Evolutionary conservation across 2,888 invertebrate genomes (phyloP).

Genomic region (Vandiemenella viatica): DNA sequence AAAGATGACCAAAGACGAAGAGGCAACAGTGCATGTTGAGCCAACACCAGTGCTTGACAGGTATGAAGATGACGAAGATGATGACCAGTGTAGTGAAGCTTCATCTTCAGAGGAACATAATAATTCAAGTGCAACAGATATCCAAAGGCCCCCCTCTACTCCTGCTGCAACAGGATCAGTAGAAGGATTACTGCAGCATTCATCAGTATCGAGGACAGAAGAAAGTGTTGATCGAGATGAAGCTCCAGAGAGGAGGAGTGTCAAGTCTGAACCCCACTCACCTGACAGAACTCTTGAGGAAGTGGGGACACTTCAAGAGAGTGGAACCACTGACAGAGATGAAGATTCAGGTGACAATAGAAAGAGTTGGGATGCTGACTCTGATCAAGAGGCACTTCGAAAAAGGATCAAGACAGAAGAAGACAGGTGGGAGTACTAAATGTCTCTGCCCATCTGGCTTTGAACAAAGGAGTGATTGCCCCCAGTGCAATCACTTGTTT

Average conservation of each 20-base stretch:
- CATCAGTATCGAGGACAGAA: too few relatives aligned
- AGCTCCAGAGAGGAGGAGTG: slow-evolving; percentile 5
- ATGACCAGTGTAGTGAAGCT: slow-evolving; percentile 18
- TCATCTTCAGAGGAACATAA: slow-evolving; percentile 6
- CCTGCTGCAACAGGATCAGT: neutral
- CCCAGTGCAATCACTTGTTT: too few relatives aligned
- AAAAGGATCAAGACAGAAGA: slow-evolving; percentile 17
- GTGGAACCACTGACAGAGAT: slow-evolving; percentile 13
- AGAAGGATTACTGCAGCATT: neutral
- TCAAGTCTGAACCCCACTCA: slow-evolving; percentile 9
- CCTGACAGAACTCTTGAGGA: slow-evolving; percentile 25
- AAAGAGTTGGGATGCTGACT: slow-evolving; percentile 12
- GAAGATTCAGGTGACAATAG: slow-evolving; percentile 4
- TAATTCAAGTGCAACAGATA: neutral
- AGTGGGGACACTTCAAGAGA: slow-evolving; percentile 21
- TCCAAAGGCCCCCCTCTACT: neutral
- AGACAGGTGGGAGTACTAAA: slow-evolving; percentile 18
- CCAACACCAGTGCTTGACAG: slow-evolving; percentile 55
- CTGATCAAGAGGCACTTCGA: slow-evolving; percentile 17
- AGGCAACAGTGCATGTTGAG: slow-evolving; percentile 61
- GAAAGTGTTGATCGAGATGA: too few relatives aligned
- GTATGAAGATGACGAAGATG: slow-evolving; percentile 32
- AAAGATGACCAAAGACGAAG: slow-evolving; percentile 30
- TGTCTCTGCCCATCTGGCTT: neutral
- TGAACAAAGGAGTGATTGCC: slow-evolving; percentile 2